Base-by-base conservation (phyloP, 1,140 invertebrate species). In the Eueides isabella region DNA sequence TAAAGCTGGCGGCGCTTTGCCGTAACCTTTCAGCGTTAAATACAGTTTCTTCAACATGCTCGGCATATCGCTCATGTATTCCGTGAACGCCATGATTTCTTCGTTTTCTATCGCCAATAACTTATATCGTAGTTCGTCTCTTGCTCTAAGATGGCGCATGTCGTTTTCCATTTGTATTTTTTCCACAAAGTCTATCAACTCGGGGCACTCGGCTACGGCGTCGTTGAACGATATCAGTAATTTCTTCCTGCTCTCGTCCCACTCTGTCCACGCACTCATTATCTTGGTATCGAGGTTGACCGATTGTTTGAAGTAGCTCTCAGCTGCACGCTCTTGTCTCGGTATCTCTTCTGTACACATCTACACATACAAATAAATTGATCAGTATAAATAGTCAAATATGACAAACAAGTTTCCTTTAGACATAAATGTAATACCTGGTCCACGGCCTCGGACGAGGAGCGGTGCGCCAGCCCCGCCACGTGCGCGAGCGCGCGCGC, bases 31-130 rank as follows among this genome's bases (percentile, higher is more conserved):
- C 0, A 94, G 70, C 0, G 84, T 93, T 1, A 94, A 71, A 67
- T 90, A 93, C 3, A 93, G 71, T 65, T 92, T 93, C 63, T 89
- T 93, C 1, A 93, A 76, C 91, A 94, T 89, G 62, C 48, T 85
- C 0, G 89, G 85, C 84, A 92, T 90, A 23, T 91, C 88, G 61
- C 84, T 89, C 79, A 90, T 86, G 61, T 91, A 93, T 30, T 89
- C 85, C 0, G 87, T 87, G 33, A 88, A 86, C 0, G 85, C 83
- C 16, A 83, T 86, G 0, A 92, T 89, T 69, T 94, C 92, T 11
- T 89, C 82, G 31, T 88, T 84, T 33, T 87, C 79, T 55, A 92
- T 90, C 11, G 72, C 74, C 0, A 87, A 61, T 2, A 89, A 66
- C 72, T 89, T 92, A 31, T 84, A 81, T 72, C 82, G 76, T 5